A percentile compares a stretch with the other conserved stretches of the same genome.
phyloP scores from a whole-genome alignment of 2,113 vertebrate genomes.

The Pagrus major region DNA sequence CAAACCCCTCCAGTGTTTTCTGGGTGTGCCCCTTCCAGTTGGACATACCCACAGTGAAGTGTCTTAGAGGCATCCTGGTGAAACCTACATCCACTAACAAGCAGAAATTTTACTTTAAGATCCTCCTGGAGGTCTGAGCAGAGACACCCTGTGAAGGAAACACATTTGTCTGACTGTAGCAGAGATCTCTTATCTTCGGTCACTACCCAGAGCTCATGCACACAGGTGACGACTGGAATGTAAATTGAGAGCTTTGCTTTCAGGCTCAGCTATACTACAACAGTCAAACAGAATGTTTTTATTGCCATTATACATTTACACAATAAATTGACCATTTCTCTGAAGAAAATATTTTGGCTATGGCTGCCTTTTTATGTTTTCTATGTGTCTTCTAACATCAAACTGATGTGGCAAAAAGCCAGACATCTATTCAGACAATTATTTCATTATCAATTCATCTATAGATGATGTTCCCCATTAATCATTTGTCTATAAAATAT shows the following conservation, averaged over 20 bases:
- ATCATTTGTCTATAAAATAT: too few relatives aligned
- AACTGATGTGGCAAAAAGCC: too few relatives aligned
- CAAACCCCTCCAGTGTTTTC: not conserved
- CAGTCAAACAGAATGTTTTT: not conserved
- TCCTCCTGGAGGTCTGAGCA: not conserved
- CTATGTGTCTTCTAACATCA: too few relatives aligned
- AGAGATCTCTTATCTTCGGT: not conserved
- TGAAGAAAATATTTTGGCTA: not conserved
- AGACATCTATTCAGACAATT: not conserved
- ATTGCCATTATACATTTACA: not conserved
- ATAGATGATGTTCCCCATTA: not conserved
- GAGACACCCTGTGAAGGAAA: not conserved
- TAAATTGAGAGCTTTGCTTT: not conserved
- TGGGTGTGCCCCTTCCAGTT: not conserved
- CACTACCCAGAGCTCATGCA: not conserved
- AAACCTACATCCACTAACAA: not conserved
- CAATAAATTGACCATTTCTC: not conserved
- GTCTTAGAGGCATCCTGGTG: not conserved
- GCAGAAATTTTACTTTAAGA: not conserved
- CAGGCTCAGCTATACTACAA: not conserved
- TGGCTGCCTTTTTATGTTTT: not conserved
- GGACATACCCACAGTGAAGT: not conserved
- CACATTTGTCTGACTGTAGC: too few relatives aligned
- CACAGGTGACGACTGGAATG: not conserved
- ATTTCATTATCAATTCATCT: not conserved